Evolutionary conservation across 2,888 invertebrate genomes (phyloP).

Genomic region (Arctia plantaginis): DNA sequence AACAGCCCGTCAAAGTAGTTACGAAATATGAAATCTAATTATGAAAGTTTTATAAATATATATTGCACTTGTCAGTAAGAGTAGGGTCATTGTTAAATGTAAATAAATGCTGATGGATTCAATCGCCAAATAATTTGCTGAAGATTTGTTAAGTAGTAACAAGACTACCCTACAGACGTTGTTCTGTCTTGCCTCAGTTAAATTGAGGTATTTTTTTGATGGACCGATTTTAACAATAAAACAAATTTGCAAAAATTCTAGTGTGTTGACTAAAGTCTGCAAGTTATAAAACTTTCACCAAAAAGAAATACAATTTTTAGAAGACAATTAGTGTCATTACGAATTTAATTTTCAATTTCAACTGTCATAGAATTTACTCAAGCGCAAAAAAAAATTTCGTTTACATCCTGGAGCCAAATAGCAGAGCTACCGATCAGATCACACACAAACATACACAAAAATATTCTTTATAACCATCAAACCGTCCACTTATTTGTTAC

Average conservation of each 20-base stretch:
- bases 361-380: too few relatives aligned
- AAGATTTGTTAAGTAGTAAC: background rate
- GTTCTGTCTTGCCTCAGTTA: too few relatives aligned
- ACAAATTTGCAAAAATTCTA: background rate
- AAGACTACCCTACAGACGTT: background rate
- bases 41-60: conserved; percentile 70
- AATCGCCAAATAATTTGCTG: conserved; percentile 18
- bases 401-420: too few relatives aligned
- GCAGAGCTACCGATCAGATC: too few relatives aligned
- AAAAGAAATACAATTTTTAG: background rate
- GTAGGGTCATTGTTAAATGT: conserved; percentile 50
- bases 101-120: conserved; percentile 29
- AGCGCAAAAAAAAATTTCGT: too few relatives aligned
- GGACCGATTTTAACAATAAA: background rate
- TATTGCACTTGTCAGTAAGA: conserved; percentile 42
- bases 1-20: conserved; percentile 71
- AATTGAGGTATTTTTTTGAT: background rate
- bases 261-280: background rate
- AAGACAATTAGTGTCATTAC: too few relatives aligned
- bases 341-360: too few relatives aligned
- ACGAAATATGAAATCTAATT: conserved; percentile 85
- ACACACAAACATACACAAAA: too few relatives aligned
- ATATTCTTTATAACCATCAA: too few relatives aligned
- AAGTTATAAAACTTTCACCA: too few relatives aligned
- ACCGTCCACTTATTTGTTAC: too few relatives aligned